These are phyloP conservation scores for Tolypeutes matacus DNA, from an alignment of 2,797 vertebrate species.

Conservation along the genomic window DNA sequence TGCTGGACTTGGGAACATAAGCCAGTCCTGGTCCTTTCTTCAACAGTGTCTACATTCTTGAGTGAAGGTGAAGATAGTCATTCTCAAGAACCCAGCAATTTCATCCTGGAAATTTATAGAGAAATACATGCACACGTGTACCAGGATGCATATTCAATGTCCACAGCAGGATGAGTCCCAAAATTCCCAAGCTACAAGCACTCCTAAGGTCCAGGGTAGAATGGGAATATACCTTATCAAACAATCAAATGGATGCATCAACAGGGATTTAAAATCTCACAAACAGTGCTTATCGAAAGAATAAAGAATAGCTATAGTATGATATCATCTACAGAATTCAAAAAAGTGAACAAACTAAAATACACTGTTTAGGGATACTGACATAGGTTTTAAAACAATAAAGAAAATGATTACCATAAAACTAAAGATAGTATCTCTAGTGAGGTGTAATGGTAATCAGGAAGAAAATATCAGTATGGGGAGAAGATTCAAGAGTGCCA, in stretches of 20 bases:
- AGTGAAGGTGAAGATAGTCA: background rate
- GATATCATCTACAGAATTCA: background rate
- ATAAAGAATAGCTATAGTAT: background rate
- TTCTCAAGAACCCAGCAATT: background rate
- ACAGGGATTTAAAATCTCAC: background rate
- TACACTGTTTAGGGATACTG: too few relatives aligned
- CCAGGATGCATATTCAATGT: too few relatives aligned
- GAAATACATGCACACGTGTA: too few relatives aligned
- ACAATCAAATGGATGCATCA: background rate
- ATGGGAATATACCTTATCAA: background rate
- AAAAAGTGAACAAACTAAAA: background rate
- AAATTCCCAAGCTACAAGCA: background rate
- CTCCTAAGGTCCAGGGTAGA: background rate
- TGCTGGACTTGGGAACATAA: background rate
- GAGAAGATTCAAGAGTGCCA: too few relatives aligned
- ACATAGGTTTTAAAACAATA: too few relatives aligned
- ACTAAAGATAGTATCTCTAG: too few relatives aligned
- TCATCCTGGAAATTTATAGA: background rate
- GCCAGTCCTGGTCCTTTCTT: background rate
- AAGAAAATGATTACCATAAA: too few relatives aligned
- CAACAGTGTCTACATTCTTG: background rate
- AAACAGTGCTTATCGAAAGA: background rate
- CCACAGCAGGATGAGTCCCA: background rate
- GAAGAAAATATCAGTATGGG: too few relatives aligned
- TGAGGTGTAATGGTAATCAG: too few relatives aligned